Evolutionary conservation across 37 sponge, comb jelly and placozoan species (phyloP).

Genomic region (Aplysina aerophoba): DNA sequence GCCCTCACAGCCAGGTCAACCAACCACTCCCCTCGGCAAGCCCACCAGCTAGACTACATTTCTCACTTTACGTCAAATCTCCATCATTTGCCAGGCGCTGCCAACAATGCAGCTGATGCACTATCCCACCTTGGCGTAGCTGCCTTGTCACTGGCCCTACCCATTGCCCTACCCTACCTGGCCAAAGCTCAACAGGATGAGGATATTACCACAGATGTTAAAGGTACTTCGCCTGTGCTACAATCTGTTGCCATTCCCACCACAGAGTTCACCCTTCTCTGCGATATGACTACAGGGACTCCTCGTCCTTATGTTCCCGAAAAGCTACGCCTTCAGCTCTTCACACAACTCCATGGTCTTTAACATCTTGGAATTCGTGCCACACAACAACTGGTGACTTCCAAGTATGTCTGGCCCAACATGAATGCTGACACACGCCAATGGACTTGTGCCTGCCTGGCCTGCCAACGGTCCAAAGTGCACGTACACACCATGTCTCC

Average conservation of each 20-base stretch:
- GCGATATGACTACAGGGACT: not conserved
- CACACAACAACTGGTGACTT: not conserved
- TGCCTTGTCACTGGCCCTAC: not conserved
- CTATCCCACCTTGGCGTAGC: not conserved
- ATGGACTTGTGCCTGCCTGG: not conserved
- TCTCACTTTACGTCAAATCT: not conserved
- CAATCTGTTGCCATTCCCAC: not conserved
- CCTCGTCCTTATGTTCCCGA: not conserved
- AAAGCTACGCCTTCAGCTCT: not conserved
- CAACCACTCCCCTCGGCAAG: not conserved
- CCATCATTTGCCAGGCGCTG: not conserved
- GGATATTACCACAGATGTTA: too few species aligned
- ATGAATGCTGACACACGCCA: not conserved
- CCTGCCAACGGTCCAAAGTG: not conserved
- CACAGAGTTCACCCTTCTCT: not conserved
- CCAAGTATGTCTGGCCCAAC: not conserved
- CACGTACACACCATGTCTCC: not conserved
- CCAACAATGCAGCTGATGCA: too few species aligned
- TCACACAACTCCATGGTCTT: not conserved
- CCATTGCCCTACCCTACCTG: not conserved
- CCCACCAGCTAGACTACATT: not conserved
- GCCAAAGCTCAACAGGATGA: too few species aligned
- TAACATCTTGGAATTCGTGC: not conserved
- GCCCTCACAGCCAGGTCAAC: not conserved
- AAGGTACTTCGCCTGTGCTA: not conserved